These are phyloP conservation scores for Aricia artaxerxes DNA, from an alignment of 2,888 invertebrate genomes.

Conservation along the genomic window DNA sequence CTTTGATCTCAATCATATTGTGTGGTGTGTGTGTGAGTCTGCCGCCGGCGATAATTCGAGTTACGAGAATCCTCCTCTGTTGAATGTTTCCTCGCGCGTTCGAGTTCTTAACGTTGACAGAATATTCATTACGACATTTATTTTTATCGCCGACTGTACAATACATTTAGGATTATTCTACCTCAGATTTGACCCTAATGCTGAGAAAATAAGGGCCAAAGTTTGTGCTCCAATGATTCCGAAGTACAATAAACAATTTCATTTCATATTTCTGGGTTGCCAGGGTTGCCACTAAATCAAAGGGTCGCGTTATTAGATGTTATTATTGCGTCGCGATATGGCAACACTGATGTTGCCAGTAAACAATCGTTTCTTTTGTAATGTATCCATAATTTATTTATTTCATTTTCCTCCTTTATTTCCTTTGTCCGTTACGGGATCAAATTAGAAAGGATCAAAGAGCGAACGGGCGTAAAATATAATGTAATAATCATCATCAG, in stretches of 20 bases:
- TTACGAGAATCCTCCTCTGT: background rate
- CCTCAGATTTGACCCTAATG: background rate
- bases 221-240: background rate
- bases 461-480: background rate
- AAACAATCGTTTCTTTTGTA: conserved; percentile 21
- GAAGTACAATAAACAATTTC: conserved; percentile 53
- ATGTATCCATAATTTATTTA: conserved; percentile 20
- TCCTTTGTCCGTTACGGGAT: conserved; percentile 16
- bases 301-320: conserved; percentile 66
- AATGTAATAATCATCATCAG: background rate
- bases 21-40: too few species aligned
- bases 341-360: conserved; percentile 35
- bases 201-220: background rate
- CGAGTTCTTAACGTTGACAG: background rate
- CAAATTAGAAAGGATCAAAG: conserved; percentile 9
- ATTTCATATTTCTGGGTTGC: conserved; percentile 49
- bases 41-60: background rate
- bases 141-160: conserved; percentile 18
- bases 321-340: conserved; percentile 62
- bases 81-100: background rate
- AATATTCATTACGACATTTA: conserved; percentile 12
- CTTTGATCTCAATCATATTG: too few species aligned
- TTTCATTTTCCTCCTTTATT: conserved; percentile 48
- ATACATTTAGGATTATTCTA: background rate
- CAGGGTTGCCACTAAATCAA: conserved; percentile 61